phyloP scores from a whole-genome alignment of 2,797 vertebrate species.

The Notolepis coatsorum region DNA sequence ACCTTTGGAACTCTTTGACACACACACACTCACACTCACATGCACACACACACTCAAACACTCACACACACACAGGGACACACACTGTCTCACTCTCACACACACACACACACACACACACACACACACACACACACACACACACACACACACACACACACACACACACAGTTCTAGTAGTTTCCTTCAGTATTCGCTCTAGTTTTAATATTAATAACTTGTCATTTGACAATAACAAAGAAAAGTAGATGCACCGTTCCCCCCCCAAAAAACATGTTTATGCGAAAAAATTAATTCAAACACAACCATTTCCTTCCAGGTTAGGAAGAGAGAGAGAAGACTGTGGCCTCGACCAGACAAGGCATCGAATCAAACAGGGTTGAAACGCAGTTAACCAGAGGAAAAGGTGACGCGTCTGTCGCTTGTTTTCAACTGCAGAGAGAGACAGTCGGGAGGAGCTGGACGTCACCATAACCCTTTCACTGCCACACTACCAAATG shows the following conservation, averaged over 20 bases:
- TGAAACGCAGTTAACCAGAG: neutral
- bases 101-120: neutral
- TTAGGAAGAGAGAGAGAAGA: too few relatives aligned
- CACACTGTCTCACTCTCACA: neutral
- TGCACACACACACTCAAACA: conserved; percentile 8
- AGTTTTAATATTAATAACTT: neutral
- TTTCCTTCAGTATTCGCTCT: too few relatives aligned
- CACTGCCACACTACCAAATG: too few relatives aligned
- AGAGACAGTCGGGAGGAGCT: conserved; percentile 8
- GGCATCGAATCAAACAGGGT: too few relatives aligned
- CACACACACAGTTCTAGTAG: conserved; percentile 4
- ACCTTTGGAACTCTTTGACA: conserved; percentile 31
- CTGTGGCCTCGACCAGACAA: too few relatives aligned
- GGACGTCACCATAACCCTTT: too few relatives aligned
- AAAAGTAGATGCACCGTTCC: too few relatives aligned
- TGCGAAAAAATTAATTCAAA: too few relatives aligned
- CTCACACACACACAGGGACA: conserved; percentile 6
- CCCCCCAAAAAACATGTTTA: too few relatives aligned
- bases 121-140: neutral
- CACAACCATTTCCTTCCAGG: too few relatives aligned
- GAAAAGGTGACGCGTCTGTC: conserved; percentile 32
- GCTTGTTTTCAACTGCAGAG: conserved; percentile 34
- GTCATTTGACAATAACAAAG: neutral
- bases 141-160: neutral
- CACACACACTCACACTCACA: conserved; percentile 25